phyloP scores from a whole-genome alignment of 2,797 vertebrate genomes.

The Oryzias dopingdopingensis region DNA sequence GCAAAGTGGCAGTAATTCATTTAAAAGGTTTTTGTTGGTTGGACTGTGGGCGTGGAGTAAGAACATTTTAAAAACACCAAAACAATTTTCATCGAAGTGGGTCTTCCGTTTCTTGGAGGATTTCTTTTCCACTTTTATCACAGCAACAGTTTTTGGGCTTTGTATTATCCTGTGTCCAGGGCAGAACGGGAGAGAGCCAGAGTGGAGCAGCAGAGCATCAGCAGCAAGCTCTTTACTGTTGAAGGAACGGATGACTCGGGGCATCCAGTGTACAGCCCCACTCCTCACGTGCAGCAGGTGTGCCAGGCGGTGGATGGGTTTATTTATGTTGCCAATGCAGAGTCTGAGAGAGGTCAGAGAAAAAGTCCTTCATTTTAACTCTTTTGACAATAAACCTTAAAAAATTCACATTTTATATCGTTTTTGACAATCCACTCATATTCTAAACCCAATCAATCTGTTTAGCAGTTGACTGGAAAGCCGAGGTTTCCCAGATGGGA shows the following conservation, averaged over 20 bases:
- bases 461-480: constrained; percentile 69
- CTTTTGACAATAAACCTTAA: not conserved
- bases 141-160: not conserved
- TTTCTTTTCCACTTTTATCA: not conserved
- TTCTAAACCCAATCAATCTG: not conserved
- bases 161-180: constrained; percentile 65
- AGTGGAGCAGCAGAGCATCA: constrained; percentile 72
- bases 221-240: constrained; percentile 86
- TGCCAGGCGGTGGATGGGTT: constrained; percentile 89
- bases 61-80: too few species aligned
- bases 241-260: constrained; percentile 72
- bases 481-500: constrained; percentile 82
- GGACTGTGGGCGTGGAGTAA: too few species aligned
- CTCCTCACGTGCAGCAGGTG: constrained; percentile 87
- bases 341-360: constrained; percentile 80
- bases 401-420: not conserved
- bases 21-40: too few species aligned
- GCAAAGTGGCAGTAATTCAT: too few species aligned
- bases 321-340: constrained; percentile 93
- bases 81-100: too few species aligned
- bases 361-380: not conserved
- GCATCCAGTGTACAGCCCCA: constrained; percentile 70
- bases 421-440: not conserved
- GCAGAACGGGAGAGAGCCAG: constrained; percentile 88
- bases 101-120: too few species aligned